These are phyloP conservation scores for Microctonus aethiopoides DNA, from an alignment of 2,888 invertebrate genomes.

Conservation along the genomic window DNA sequence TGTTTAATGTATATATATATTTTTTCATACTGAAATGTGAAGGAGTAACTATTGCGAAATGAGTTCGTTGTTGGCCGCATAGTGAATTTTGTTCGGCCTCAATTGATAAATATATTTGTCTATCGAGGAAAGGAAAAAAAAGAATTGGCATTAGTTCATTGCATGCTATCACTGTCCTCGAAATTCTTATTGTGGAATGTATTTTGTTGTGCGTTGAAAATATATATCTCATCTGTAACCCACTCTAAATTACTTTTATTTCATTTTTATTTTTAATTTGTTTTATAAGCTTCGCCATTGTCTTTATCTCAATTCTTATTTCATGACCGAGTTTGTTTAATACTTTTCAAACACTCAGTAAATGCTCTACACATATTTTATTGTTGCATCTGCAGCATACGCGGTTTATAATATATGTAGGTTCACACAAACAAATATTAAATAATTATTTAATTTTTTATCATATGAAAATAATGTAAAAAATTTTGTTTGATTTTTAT, in stretches of 20 bases:
- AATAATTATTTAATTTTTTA: too few relatives aligned
- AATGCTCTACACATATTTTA: background rate
- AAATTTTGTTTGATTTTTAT: too few relatives aligned
- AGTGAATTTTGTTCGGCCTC: conserved; percentile 32
- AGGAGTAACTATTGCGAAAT: background rate
- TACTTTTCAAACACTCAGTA: background rate
- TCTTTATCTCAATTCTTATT: background rate
- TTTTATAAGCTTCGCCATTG: background rate
- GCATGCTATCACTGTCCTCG: conserved; percentile 34
- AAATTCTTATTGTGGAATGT: conserved; percentile 25
- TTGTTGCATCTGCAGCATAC: background rate
- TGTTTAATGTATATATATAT: background rate
- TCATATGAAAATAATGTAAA: too few relatives aligned
- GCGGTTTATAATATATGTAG: background rate
- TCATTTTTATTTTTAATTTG: background rate
- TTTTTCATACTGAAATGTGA: background rate
- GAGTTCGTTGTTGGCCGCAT: background rate
- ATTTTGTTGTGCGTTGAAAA: background rate
- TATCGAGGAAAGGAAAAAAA: conserved; percentile 37
- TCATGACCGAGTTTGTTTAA: background rate
- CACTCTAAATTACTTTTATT: background rate
- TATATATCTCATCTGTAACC: background rate
- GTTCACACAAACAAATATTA: too few relatives aligned
- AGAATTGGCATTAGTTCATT: conserved; percentile 39
- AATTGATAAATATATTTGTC: conserved; percentile 28